These are phyloP conservation scores for Zoanthus sociatus DNA, from an alignment of 92 coral and sea anemone genomes.

Conservation along the genomic window DNA sequence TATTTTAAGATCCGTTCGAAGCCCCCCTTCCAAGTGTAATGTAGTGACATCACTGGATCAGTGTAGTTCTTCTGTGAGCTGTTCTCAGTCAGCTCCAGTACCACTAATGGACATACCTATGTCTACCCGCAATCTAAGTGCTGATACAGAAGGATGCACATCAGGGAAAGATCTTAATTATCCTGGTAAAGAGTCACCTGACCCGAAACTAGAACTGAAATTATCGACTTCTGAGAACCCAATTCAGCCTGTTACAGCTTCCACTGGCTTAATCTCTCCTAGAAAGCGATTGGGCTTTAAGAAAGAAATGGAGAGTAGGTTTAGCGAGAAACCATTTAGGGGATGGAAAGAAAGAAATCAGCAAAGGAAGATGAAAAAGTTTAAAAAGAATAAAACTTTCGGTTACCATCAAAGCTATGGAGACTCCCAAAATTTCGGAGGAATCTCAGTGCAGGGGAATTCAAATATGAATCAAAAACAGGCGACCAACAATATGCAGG, in stretches of 20 bases:
- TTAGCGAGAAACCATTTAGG: slow-evolving; percentile 63
- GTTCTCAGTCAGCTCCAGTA: background rate
- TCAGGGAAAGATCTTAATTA: background rate
- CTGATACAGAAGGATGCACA: slow-evolving; percentile 1
- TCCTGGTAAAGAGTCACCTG: background rate
- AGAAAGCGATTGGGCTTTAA: slow-evolving; percentile 73
- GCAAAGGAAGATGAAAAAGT: slow-evolving; percentile 33
- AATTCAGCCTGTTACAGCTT: slow-evolving; percentile 10
- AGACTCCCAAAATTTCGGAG: slow-evolving; percentile 22
- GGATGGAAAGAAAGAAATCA: slow-evolving; percentile 38
- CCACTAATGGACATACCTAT: slow-evolving; percentile 29
- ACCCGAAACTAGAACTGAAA: slow-evolving; percentile 27
- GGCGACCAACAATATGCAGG: background rate
- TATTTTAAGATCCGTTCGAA: background rate
- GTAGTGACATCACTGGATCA: background rate
- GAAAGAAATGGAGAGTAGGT: slow-evolving; percentile 70
- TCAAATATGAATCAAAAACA: slow-evolving; percentile 7
- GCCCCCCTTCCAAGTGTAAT: slow-evolving; percentile 40
- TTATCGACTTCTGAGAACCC: slow-evolving; percentile 41
- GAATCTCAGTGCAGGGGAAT: slow-evolving; percentile 13
- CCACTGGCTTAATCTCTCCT: background rate
- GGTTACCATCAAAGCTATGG: slow-evolving; percentile 40
- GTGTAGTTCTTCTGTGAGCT: slow-evolving; percentile 19
- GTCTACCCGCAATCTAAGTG: background rate
- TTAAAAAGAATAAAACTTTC: slow-evolving; percentile 67